Evolutionary conservation across 2,797 vertebrate genomes (phyloP), one percentile per base, ranked within the genome.

Genomic region (Delichon dasypus): DNA sequence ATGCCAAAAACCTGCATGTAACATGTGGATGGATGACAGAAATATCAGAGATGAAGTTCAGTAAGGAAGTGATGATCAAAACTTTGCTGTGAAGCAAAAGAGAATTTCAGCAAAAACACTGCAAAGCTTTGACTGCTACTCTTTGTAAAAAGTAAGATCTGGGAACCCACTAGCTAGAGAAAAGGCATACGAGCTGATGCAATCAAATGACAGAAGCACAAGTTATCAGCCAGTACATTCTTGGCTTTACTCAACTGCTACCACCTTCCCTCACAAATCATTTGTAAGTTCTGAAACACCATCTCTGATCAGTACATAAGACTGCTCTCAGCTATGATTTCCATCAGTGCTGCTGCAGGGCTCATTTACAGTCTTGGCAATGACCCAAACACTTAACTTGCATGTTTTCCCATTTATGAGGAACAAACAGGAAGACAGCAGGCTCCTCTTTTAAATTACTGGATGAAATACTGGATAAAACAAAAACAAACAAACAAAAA

Each of bases 401-500:
- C 2, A 2, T 54, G 42, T 71, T 86, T 89, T 85, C 72, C 65
- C 64, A 76, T 87, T 84, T 89, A 68, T 23, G 34, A 44, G 47
- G 48, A 85, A 89, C 73, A 91, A 94, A 68, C 57, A 77, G 75
- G 75, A 93, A 89, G 78, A 80, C 54, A 90, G 78, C 42, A 90
- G 87, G 55, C 55, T 82, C 47, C 68, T 75, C 42, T 87, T 85
- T 44, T 32, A 94, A 81, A 83, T 77, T 83, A 85, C 16, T 68
- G 40, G 30, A 45, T 87, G 42, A 38, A 38, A 38, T 38, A 38
- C 38, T 38, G 38, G 38, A 38, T 38, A 38, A 38, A 38, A 38
- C 75, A 90, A 81, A 91, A 83, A 1, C 44, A 91, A 79, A 1
- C 34, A 78, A 86, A 38, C 19, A 57, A 60, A 80, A 3, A 2